Base-by-base conservation (phyloP, 2,888 invertebrate genomes). In the Keiferia lycopersicella region DNA sequence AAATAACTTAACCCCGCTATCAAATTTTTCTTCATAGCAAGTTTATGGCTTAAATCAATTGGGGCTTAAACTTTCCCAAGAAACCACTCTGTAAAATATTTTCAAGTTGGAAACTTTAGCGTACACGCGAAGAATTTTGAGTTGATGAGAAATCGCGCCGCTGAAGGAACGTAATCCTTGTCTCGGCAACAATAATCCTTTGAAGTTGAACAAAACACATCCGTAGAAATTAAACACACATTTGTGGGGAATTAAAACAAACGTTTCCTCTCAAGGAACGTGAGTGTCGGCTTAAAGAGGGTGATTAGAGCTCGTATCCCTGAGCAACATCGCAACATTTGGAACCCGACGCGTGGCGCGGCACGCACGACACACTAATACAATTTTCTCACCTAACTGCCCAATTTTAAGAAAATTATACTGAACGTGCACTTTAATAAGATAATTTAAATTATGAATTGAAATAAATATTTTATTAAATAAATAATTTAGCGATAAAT, bases 181-280 rank as follows among this genome's bases (percentile, higher is more conserved):
- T 75, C 69, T 69, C 67, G 69, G 70, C 73, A 77, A 80, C 79
- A 30, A 56, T 30, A 82, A 82, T 83, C 78, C 78, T 78, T 78
- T 77, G 76, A 78, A 83, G 81, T 84, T 82, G 83, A 85, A 84
- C 86, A 82, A 80, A 82, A 85, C 84, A 82, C 81, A 81, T 81
- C 78, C 79, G 71, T 69, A 76, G 79, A 82, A 87, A 88, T 88
- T 84, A 88, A 84, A 83, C 81, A 81, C 80, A 76, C 86, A 81
- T 86, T 56, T 87, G 86, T 79, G 83, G 82, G 72, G 81, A 83
- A 87, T 88, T 86, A 87, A 85, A 88, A 87, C 82, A 84, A 86
- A 87, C 83, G 82, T 80, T 85, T 80, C 75, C 80, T 78, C 78
- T 71, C 74, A 72, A n/a, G 56, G 56, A 50, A 60, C 60, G 60